Evolutionary conservation across 2,888 invertebrate species (phyloP), one percentile per base, ranked within the genome.

Genomic region (Teinopalpus imperialis): DNA sequence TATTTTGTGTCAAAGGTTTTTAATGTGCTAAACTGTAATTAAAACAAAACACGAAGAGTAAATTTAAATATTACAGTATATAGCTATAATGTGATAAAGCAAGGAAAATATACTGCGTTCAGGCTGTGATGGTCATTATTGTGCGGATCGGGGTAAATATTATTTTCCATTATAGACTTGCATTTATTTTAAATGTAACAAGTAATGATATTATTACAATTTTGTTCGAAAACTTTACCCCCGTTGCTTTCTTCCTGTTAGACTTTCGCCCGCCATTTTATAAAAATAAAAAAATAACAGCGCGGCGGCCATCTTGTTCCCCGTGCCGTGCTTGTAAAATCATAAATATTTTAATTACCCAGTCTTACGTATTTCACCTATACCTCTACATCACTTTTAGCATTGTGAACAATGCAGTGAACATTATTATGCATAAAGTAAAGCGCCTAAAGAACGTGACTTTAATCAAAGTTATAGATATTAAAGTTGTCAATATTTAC

Each of bases 331-430:
- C 6, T 26, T 8, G 8, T n/a, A 7, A 34, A 20, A 31, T 27
- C 32, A 23, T 27, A 32, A 9, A 43, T 8, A 32, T 39, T 18
- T 14, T 34, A 16, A 16, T n/a, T 16, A 39, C 26, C 44, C 45
- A 45, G 45, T 45, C 45, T 45, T 45, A 39, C 32, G 14, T 32
- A 39, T 36, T 42, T 43, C 27, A 26, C 37, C 32, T 39, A 39
- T 34, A 27, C 13, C 39, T 27, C 39, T 45, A 45, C 32, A 12
- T 26, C 31, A 31, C 27, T 27, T 27, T 39, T 27, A 45, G 27
- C 20, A 39, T 42, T 20, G 26, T 14, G 10, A 20, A 31, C 24
- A 24, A 23, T 10, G 10, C 16, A 6, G 26, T 16, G 24, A 10
- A 24, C 35, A 35, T 35, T 9, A 21, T 29, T 14, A 18, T 12